Evolutionary conservation across 2,113 vertebrate genomes (phyloP), one percentile per base, ranked within the genome.

Genomic region (Castor canadensis): DNA sequence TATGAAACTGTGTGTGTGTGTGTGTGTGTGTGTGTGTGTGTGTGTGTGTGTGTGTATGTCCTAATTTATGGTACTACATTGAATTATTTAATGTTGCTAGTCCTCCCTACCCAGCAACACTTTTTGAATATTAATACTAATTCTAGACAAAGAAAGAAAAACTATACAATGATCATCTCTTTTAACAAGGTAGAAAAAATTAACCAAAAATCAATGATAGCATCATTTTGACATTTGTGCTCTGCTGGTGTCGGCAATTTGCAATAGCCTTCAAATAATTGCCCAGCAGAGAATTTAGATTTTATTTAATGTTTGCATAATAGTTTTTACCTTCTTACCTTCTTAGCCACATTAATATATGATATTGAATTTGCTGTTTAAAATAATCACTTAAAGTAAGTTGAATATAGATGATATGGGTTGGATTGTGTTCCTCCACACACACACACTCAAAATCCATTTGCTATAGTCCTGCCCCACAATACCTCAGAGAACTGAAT

Each of bases 101-200:
- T 77, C 38, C 9, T 56, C 4, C 32, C 10, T 73, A n/a, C 30
- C 10, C 17, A 49, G 8, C 15, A 58, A 35, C 40, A 38, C 40
- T 76, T 75, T 94, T 54, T 67, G 47, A 45, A 16, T 89, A 76
- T 12, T 87, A 73, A 45, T 67, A 32, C 71, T 93, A 96, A 94
- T 86, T 91, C 17, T 47, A n/a, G 56, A n/a, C 7, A 73, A 83
- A 76, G 22, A 12, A 77, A 71, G 66, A 19, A n/a, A 71, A 56
- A 56, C 12, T 30, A 67, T 17, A 43, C 10, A 91, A 52, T 40
- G 15, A 86, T 49, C 52, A 43, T 49, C 32, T 95, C 4, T 76
- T 91, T 89, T 73, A 49, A n/a, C 19, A 43, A 89, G 87, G 19
- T 13, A 20, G 5, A 28, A 75, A 54, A 22, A 80, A 58, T 84